Evolutionary conservation across 2,888 invertebrate genomes (phyloP).

Genomic region (Ctenicera cuprea): DNA sequence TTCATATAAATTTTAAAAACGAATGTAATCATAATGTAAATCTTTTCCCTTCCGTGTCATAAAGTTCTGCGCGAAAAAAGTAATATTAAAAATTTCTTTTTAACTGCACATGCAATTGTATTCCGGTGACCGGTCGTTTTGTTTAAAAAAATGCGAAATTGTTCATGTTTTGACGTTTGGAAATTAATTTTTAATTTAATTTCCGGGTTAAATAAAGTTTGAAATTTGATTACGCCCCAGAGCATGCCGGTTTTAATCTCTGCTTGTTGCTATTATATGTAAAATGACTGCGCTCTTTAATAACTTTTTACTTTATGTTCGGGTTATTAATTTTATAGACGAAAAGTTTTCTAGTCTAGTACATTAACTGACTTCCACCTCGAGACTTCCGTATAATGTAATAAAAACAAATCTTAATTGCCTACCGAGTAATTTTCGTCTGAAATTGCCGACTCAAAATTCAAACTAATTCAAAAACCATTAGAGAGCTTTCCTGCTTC

Average conservation of each 20-base stretch:
- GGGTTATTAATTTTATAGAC: slow-evolving; percentile 37
- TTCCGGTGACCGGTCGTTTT: background rate
- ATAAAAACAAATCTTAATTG: slow-evolving; percentile 49
- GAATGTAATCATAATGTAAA: slow-evolving; percentile 15
- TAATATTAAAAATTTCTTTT: slow-evolving; percentile 8
- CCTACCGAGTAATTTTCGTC: slow-evolving; percentile 22
- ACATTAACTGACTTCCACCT: background rate
- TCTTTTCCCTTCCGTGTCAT: slow-evolving; percentile 10
- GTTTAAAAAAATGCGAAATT: slow-evolving; percentile 6
- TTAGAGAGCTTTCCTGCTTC: slow-evolving; percentile 12
- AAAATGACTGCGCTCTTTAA: slow-evolving; percentile 30
- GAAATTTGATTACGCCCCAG: slow-evolving; percentile 38
- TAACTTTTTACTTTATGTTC: slow-evolving; percentile 35
- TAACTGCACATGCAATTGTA: slow-evolving; percentile 7
- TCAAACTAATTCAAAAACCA: slow-evolving; percentile 36
- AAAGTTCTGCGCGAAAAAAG: slow-evolving; percentile 2
- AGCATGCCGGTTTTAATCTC: slow-evolving; percentile 39
- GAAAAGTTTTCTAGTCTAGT: slow-evolving; percentile 17
- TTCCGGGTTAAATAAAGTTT: slow-evolving; percentile 39
- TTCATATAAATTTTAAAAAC: background rate
- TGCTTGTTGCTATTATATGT: slow-evolving; percentile 32
- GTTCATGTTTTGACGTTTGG: slow-evolving; percentile 31
- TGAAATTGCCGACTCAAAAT: slow-evolving; percentile 27
- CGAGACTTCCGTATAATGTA: slow-evolving; percentile 21
- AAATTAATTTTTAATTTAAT: slow-evolving; percentile 47